Conservation (phyloP, 2,797 vertebrate species). For the Pseudochirops corinnae region DNA sequence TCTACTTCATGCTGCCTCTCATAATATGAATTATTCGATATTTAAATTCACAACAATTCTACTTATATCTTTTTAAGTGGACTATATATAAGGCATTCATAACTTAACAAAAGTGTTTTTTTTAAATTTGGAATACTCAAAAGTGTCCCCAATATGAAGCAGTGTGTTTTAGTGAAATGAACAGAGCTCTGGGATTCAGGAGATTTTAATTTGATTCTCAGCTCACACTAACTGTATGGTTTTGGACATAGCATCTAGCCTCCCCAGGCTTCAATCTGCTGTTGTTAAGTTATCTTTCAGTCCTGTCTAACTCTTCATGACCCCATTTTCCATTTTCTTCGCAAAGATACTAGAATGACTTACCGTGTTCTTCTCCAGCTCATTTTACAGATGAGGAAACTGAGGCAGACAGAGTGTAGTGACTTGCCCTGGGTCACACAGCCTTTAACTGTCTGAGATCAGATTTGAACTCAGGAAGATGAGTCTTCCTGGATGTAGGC, state of each 20-base stretch:
- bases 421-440: too few relatives aligned
- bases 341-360: too few relatives aligned
- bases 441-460: neutral
- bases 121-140: neutral
- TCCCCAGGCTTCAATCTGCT: neutral
- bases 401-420: too few relatives aligned
- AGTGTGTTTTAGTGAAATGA: neutral
- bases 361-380: too few relatives aligned
- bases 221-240: neutral
- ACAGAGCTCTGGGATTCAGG: neutral
- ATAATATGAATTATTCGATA: neutral
- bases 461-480: neutral
- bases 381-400: too few relatives aligned
- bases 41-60: neutral
- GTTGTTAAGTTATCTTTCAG: too few relatives aligned
- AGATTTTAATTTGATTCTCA: neutral
- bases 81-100: neutral
- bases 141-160: neutral
- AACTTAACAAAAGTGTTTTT: neutral
- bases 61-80: too few relatives aligned
- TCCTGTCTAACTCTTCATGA: too few relatives aligned
- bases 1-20: neutral
- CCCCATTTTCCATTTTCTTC: too few relatives aligned
- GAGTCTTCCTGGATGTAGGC: too few relatives aligned
- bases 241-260: neutral